phyloP scores from a whole-genome alignment of 2,113 vertebrate genomes.

The Dipodomys spectabilis region DNA sequence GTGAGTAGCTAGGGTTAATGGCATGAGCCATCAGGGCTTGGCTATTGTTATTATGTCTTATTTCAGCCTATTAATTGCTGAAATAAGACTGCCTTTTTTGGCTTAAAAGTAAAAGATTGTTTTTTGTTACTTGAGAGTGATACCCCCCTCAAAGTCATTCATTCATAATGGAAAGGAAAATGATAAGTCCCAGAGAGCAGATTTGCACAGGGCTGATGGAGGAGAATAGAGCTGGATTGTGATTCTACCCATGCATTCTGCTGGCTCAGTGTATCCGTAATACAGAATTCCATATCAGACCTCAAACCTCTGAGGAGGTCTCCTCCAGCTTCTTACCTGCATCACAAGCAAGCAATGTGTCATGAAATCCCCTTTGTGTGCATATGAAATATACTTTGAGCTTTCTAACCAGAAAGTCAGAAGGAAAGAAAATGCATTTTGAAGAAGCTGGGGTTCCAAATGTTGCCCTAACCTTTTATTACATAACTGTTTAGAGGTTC shows the following conservation, averaged over 20 bases:
- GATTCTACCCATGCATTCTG: background rate
- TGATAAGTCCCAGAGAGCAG: background rate
- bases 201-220: background rate
- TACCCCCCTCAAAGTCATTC: background rate
- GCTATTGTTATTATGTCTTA: background rate
- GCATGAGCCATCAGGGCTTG: no score
- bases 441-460: background rate
- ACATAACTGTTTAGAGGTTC: background rate
- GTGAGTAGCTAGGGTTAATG: no score
- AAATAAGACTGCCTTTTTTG: background rate
- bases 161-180: background rate
- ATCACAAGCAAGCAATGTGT: background rate
- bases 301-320: background rate
- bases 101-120: background rate
- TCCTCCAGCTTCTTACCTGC: background rate
- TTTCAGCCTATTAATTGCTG: background rate
- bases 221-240: background rate
- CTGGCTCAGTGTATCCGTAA: background rate
- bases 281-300: background rate
- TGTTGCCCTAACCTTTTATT: background rate
- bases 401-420: background rate
- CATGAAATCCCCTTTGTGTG: background rate
- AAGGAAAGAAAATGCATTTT: background rate
- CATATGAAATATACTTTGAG: background rate
- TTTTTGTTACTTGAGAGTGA: constrained; percentile 36